Conservation (phyloP, 1,140 invertebrate species). For the Nautilus pompilius region DNA sequence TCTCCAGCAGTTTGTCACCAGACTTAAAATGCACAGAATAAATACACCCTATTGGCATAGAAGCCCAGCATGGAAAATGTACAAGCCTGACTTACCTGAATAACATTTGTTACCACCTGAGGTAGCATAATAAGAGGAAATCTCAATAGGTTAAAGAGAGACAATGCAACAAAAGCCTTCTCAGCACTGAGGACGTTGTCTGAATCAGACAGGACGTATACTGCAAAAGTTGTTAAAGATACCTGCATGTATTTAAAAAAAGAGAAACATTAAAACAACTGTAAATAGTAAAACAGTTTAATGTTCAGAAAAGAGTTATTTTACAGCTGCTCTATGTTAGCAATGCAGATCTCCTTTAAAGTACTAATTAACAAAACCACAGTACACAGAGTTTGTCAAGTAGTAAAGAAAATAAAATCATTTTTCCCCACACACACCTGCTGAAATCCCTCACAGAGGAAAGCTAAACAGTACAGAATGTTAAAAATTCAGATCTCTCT, state of each 20-base stretch:
- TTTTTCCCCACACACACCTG: too few relatives aligned
- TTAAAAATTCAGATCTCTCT: too few relatives aligned
- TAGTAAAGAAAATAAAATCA: too few relatives aligned
- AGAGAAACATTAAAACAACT: neutral
- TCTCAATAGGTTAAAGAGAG: slow-evolving; percentile 95
- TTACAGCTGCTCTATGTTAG: neutral
- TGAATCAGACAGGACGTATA: slow-evolving; percentile 56
- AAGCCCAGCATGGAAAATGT: neutral
- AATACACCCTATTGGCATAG: too few relatives aligned
- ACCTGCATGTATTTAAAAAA: slow-evolving; percentile 62
- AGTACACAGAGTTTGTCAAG: too few relatives aligned
- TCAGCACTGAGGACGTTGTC: slow-evolving; percentile 59
- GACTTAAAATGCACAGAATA: too few relatives aligned
- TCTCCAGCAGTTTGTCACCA: too few relatives aligned
- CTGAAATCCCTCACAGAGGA: too few relatives aligned
- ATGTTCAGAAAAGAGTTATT: too few relatives aligned
- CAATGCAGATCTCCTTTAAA: neutral
- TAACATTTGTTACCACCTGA: slow-evolving; percentile 56
- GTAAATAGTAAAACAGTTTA: neutral
- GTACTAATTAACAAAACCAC: too few relatives aligned
- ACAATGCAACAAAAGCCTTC: slow-evolving; percentile 86
- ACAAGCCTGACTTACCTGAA: slow-evolving; percentile 48
- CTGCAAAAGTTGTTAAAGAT: slow-evolving; percentile 63
- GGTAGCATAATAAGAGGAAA: slow-evolving; percentile 73
- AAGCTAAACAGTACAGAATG: too few relatives aligned